Conservation (phyloP, 2,888 invertebrate species). For the Kryphioiulus occultus region DNA sequence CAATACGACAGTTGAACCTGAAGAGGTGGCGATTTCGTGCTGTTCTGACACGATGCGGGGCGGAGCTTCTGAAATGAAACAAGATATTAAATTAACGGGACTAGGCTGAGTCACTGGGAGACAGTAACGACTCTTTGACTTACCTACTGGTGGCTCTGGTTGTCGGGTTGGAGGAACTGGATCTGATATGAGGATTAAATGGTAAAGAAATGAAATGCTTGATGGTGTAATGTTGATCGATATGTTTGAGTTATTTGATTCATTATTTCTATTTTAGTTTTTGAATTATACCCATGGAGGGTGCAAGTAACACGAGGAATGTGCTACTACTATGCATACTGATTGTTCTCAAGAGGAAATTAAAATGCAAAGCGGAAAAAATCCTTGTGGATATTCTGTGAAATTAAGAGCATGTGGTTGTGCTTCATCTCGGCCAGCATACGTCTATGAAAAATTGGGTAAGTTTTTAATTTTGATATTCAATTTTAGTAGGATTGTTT, state of each 20-base stretch:
- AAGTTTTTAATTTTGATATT: too few relatives aligned
- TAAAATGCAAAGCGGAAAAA: too few relatives aligned
- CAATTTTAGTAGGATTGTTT: neutral
- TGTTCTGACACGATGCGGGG: slow-evolving; percentile 60
- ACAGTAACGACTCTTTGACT: neutral
- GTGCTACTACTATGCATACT: too few relatives aligned
- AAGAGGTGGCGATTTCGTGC: slow-evolving; percentile 71
- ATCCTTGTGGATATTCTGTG: too few relatives aligned
- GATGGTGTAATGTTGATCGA: neutral
- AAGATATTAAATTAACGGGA: neutral
- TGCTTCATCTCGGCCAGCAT: too few relatives aligned
- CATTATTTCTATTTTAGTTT: too few relatives aligned
- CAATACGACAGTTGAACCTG: slow-evolving; percentile 77
- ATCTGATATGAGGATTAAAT: neutral
- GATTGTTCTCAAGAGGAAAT: too few relatives aligned
- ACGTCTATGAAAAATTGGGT: too few relatives aligned
- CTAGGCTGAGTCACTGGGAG: neutral
- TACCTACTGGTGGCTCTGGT: neutral
- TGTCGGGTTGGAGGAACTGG: neutral
- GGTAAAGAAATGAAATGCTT: neutral
- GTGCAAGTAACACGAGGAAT: too few relatives aligned
- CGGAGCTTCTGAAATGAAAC: slow-evolving; percentile 28
- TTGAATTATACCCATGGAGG: too few relatives aligned
- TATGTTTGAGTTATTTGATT: too few relatives aligned
- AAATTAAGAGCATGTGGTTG: too few relatives aligned